Base-by-base conservation (phyloP, 1,140 invertebrate species). In the Archivesica marissinica region DNA sequence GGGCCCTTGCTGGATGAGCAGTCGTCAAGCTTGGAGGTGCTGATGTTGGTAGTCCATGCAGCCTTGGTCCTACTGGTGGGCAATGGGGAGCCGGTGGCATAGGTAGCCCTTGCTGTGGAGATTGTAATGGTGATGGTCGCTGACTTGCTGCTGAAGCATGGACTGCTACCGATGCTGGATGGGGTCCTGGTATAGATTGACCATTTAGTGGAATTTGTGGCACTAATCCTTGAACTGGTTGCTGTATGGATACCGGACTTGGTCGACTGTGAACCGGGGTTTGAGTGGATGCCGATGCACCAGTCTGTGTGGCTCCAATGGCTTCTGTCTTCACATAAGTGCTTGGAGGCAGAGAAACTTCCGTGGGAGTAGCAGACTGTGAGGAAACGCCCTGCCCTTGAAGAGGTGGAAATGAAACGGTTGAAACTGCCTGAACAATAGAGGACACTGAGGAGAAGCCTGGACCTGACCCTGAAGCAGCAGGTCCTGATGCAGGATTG, bases 391-490 rank as follows among this genome's bases (percentile, higher is more conserved):
- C 28, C 41, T 66, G 77, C 0, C 56, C 61, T 15, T 35, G 20
- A 23, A 72, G 23, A 35, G 68, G 68, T 30, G 68, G 68, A 64
- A 83, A 83, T 61, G 80, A 83, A 6, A 83, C 80, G 7, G 80
- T 83, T 61, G 80, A 83, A 3, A 83, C 80, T 23, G 68, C 70
- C 30, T 83, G 80, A 4, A 83, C 80, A 20, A 83, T 83, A 28
- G 80, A 83, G 0, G 80, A 74, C 47, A 83, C 80, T 30, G 80
- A 83, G 20, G 80, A 83, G 33, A 83, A 83, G 7, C 56, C 78
- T 20, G 77, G 56, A 35, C 56, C 77, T 38, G 74, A 35, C 38
- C 20, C 33, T 13, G 50, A 23, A 15, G 35, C 30, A 30, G n/a
- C 13, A 11, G 33, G 30, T 23, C 47, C 20, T 38, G 44, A 11